Evolutionary conservation across 2,113 vertebrate genomes (phyloP).

Genomic region (Pseudolaguvia tuberculata): DNA sequence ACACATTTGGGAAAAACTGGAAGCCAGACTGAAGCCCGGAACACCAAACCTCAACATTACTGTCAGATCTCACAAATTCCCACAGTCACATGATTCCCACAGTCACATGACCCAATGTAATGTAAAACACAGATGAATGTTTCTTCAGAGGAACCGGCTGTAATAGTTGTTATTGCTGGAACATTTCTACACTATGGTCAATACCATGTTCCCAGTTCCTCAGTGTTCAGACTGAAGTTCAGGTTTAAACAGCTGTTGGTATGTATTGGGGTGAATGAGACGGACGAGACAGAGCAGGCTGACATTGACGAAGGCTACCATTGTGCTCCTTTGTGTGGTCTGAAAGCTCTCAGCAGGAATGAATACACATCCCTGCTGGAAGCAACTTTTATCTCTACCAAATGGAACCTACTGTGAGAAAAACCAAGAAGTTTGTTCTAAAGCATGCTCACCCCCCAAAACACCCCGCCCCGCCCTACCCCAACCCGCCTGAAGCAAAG

Average conservation of each 20-base stretch:
- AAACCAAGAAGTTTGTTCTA: conserved; percentile 24
- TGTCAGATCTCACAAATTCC: no score
- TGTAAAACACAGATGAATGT: no score
- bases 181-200: background rate
- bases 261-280: background rate
- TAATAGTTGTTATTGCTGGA: background rate
- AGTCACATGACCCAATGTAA: no score
- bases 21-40: no score
- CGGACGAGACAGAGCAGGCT: conserved; percentile 6
- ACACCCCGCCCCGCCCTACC: no score
- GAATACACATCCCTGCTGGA: conserved; percentile 38
- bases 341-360: conserved; percentile 27
- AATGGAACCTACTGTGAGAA: conserved; percentile 23
- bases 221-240: background rate
- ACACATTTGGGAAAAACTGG: no score
- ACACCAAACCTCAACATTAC: no score
- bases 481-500: no score
- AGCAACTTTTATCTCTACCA: conserved; percentile 31
- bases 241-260: background rate
- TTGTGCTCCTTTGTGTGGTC: conserved; percentile 27
- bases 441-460: background rate
- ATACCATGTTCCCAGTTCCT: no score
- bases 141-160: no score
- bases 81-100: no score
- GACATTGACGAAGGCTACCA: conserved; percentile 19